phyloP scores from a whole-genome alignment of 2,888 invertebrate genomes.

The Lycocerus yunnanus region DNA sequence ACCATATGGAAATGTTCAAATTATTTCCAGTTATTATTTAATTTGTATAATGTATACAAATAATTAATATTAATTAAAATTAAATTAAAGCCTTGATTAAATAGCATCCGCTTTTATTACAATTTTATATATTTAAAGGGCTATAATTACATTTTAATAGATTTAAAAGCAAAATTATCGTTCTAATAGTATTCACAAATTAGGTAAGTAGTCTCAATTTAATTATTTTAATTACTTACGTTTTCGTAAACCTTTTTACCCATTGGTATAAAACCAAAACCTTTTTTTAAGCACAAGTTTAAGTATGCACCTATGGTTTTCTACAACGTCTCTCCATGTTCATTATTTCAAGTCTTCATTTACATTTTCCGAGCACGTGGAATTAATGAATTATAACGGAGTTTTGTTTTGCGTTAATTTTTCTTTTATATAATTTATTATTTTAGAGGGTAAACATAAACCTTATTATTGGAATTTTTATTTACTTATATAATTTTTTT shows the following conservation, averaged over 20 bases:
- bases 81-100: neutral
- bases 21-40: neutral
- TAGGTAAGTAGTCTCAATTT: neutral
- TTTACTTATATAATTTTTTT: too few species aligned
- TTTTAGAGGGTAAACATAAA: too few species aligned
- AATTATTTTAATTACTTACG: neutral
- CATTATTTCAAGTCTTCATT: neutral
- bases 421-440: neutral
- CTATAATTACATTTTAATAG: neutral
- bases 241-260: too few species aligned
- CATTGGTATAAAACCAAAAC: too few species aligned
- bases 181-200: neutral
- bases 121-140: neutral
- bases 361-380: neutral
- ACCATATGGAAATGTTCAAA: slow-evolving; percentile 16
- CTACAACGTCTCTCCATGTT: neutral
- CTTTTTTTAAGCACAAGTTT: neutral
- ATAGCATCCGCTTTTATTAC: neutral
- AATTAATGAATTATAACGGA: neutral
- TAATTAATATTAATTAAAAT: neutral
- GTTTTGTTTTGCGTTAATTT: neutral
- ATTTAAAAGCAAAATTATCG: neutral
- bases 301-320: neutral
- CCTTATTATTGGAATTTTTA: too few species aligned
- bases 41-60: neutral